A percentile compares a stretch with the other conserved stretches of the same genome.
These are phyloP conservation scores for Petrocephalus schoutedeni DNA, from an alignment of 2,797 vertebrate species.

Conservation along the genomic window DNA sequence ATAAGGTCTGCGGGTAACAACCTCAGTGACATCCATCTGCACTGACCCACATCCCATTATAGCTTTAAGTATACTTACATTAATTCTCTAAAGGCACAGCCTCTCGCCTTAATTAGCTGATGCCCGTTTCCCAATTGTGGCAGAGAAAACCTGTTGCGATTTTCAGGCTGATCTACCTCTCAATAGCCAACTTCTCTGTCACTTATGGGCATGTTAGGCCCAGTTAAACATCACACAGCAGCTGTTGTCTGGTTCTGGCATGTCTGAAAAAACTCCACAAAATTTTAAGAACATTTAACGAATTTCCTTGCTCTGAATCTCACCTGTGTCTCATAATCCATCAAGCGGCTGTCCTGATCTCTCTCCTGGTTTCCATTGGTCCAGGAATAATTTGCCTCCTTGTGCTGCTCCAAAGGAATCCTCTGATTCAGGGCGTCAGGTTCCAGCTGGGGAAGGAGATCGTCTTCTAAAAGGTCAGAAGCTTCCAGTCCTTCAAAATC, in stretches of 20 bases:
- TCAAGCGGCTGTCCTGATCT: slow-evolving; percentile 41
- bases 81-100: slow-evolving; percentile 69
- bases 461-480: slow-evolving; percentile 83
- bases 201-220: slow-evolving; percentile 42
- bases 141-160: slow-evolving; percentile 22
- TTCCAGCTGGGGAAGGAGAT: slow-evolving; percentile 84
- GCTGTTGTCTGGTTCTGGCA: slow-evolving; percentile 31
- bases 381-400: slow-evolving; percentile 63
- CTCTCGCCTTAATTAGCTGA: slow-evolving; percentile 67
- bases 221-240: slow-evolving; percentile 54
- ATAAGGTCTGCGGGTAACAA: not conserved
- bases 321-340: slow-evolving; percentile 42
- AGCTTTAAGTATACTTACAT: slow-evolving; percentile 75
- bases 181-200: slow-evolving; percentile 37
- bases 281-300: slow-evolving; percentile 6
- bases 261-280: slow-evolving; percentile 16
- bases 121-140: slow-evolving; percentile 52
- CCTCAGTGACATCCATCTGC: slow-evolving; percentile 16
- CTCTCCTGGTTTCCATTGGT: slow-evolving; percentile 42
- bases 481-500: slow-evolving; percentile 80
- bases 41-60: slow-evolving; percentile 78
- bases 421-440: slow-evolving; percentile 74
- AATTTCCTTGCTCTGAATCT: slow-evolving; percentile 18
- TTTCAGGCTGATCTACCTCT: not conserved
- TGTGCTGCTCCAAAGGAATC: slow-evolving; percentile 60